Evolutionary conservation across 2,797 vertebrate genomes (phyloP), one percentile per base, ranked within the genome.

Genomic region (Chaetodon trifasciatus): DNA sequence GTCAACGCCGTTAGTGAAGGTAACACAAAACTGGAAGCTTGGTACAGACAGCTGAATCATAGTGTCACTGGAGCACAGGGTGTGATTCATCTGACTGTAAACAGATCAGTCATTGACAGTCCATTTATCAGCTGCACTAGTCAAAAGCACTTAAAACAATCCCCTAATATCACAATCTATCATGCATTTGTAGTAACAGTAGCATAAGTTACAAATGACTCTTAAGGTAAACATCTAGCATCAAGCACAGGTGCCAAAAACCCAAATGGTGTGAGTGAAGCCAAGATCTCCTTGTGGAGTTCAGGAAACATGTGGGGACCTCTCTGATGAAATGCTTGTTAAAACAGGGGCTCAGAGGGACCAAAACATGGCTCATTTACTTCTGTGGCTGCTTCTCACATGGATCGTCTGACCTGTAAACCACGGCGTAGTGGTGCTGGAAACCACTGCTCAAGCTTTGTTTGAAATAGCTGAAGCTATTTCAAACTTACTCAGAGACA

Each of bases 341-440:
- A 65, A 74, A 88, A 81, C 35, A 86, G 6, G 50, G 71, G 55
- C 62, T 61, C 50, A 74, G 62, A 80, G 78, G 44, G 70, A 67
- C 23, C 24, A 60, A 88, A 84, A 55, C 63, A 70, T 81, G 74
- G 81, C 70, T 79, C 50, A 74, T 86, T 81, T 70, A 66, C 67
- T 47, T 76, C 79, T 70, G 75, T 68, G 46, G 63, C 81, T 77
- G 72, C 65, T 81, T 85, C 74, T 83, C 64, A 81, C 76, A 79
- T 73, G 46, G 62, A 80, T 85, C 72, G 74, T 84, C 69, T 84
- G 85, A 89, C 84, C 82, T 84, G 68, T 72, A 82, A 87, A 89
- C 60, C 83, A 44, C 85, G 57, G 68, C 13, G 7, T 8, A 52
- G 60, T 19, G n/a, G 24, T 82, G 56, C 65, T 83, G 86, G 67